phyloP scores from a whole-genome alignment of 2,888 invertebrate genomes.

The Macrophya alboannulata region DNA sequence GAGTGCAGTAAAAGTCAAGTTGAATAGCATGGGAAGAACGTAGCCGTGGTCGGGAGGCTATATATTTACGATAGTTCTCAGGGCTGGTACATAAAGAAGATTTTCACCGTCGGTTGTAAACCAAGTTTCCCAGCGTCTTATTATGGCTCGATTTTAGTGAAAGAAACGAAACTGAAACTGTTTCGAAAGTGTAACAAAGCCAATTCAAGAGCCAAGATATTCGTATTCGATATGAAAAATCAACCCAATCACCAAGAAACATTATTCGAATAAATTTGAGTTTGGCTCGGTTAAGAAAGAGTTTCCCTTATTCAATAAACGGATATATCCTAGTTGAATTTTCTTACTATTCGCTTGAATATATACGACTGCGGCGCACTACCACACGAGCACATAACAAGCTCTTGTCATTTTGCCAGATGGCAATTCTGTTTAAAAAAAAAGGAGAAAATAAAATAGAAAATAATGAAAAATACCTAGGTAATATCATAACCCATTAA shows the following conservation, averaged over 20 bases:
- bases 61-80: conserved; percentile 44
- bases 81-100: conserved; percentile 42
- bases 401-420: conserved; percentile 35
- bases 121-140: neutral
- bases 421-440: neutral
- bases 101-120: conserved; percentile 38
- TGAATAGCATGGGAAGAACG: conserved; percentile 75
- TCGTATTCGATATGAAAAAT: conserved; percentile 3
- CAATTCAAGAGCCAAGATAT: neutral
- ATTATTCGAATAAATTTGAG: neutral
- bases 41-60: conserved; percentile 35
- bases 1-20: conserved; percentile 73
- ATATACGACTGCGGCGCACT: neutral
- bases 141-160: neutral
- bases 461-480: neutral
- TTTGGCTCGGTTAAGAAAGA: neutral
- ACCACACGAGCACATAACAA: neutral
- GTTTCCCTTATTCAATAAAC: conserved; percentile 10
- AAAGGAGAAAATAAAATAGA: neutral
- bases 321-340: neutral
- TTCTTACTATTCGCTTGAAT: neutral
- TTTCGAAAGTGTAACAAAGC: conserved; percentile 21
- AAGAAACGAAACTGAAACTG: neutral
- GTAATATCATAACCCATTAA: conserved; percentile 12
- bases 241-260: neutral